A percentile compares a stretch with the other conserved stretches of the same genome.
Conservation (phyloP, 2,113 vertebrate species). For the Aptenodytes forsteri region DNA sequence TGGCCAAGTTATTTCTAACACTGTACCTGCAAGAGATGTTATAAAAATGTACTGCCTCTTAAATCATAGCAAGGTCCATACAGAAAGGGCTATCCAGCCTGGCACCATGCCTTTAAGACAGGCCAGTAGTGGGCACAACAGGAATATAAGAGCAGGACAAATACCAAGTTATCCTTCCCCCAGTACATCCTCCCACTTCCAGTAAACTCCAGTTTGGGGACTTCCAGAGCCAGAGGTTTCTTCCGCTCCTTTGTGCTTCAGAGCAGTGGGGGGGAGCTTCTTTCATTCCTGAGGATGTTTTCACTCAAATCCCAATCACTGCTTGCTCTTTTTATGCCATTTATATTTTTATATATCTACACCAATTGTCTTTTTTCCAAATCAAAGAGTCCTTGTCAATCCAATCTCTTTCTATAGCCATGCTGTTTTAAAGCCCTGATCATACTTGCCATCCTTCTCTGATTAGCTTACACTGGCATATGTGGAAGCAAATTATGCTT, state of each 20-base stretch:
- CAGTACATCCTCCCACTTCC: background rate
- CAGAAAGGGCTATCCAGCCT: background rate
- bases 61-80: background rate
- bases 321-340: background rate
- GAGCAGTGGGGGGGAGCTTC: background rate
- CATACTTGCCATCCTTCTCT: background rate
- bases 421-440: background rate
- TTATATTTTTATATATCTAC: background rate
- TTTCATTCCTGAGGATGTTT: background rate
- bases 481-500: background rate
- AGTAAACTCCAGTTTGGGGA: background rate
- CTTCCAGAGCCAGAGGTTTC: background rate
- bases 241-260: background rate
- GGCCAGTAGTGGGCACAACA: background rate
- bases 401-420: background rate
- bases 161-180: background rate
- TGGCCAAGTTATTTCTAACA: background rate
- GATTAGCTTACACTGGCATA: background rate
- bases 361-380: background rate
- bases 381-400: background rate
- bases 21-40: background rate
- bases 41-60: background rate
- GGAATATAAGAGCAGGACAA: background rate
- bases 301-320: background rate
- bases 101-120: background rate